Percentiles rank a stretch among this genome's conserved stretches.
Conservation (phyloP, 1,140 invertebrate genomes). For the Delia radicum region DNA sequence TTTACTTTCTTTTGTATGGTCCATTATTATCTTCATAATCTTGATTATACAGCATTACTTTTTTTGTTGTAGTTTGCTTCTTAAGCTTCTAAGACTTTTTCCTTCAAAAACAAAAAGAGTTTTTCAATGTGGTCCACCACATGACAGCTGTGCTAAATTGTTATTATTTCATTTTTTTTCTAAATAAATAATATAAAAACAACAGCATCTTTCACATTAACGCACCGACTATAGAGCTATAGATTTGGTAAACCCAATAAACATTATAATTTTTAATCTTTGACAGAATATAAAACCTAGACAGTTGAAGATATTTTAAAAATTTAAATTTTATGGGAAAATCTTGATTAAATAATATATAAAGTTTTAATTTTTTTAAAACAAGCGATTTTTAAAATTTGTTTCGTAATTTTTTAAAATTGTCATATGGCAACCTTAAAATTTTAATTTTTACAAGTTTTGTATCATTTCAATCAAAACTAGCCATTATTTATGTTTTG, state of each 20-base stretch:
- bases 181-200: background rate
- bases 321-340: too few species aligned
- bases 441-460: too few species aligned
- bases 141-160: background rate
- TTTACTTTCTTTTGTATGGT: background rate
- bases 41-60: background rate
- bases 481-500: too few species aligned
- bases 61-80: background rate
- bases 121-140: background rate
- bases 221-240: background rate
- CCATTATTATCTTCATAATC: constrained; percentile 1
- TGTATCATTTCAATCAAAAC: too few species aligned
- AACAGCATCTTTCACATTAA: background rate
- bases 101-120: background rate
- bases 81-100: background rate
- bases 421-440: too few species aligned
- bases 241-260: background rate
- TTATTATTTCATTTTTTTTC: background rate
- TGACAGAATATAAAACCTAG: too few species aligned
- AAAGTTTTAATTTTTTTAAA: too few species aligned
- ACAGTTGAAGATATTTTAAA: too few species aligned
- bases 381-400: too few species aligned
- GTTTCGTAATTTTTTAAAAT: too few species aligned
- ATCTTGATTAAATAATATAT: too few species aligned
- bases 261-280: background rate